Percentiles rank a stretch among this genome's conserved stretches.
These are phyloP conservation scores for Menidia beryllina DNA, from an alignment of 2,113 vertebrate genomes.

Conservation along the genomic window DNA sequence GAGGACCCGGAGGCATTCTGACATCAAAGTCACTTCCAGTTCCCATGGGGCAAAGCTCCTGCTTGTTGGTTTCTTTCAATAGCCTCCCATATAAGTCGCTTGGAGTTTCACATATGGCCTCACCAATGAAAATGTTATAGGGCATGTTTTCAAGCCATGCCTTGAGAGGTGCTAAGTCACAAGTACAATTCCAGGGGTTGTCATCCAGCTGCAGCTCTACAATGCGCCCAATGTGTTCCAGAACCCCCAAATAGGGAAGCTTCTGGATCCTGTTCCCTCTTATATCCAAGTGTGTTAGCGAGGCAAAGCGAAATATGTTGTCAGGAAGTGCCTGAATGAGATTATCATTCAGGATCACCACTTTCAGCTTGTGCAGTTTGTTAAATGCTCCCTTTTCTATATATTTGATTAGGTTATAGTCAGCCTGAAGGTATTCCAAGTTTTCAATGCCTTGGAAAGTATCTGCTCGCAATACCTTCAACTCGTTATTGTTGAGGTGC, in stretches of 20 bases:
- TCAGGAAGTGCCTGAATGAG: slow-evolving; percentile 95
- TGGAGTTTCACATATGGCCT: slow-evolving; percentile 97
- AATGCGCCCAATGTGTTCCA: slow-evolving; percentile 97
- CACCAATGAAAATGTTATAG: slow-evolving; percentile 98
- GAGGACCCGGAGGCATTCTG: slow-evolving; percentile 87
- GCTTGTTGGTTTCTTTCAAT: slow-evolving; percentile 96
- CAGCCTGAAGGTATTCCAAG: slow-evolving; percentile 99
- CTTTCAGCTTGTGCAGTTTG: slow-evolving; percentile 98
- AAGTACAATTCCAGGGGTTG: slow-evolving; percentile 99
- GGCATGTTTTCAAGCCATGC: slow-evolving; percentile 99
- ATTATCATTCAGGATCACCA: slow-evolving; percentile 98
- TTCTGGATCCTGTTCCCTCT: slow-evolving; percentile 97
- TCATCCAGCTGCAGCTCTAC: slow-evolving; percentile 96
- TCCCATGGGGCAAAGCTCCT: slow-evolving; percentile 96
- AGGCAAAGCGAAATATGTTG: slow-evolving; percentile 98
- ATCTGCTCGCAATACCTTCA: slow-evolving; percentile 95
- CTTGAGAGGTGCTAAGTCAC: slow-evolving; percentile 95
- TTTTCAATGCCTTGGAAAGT: slow-evolving; percentile 98
- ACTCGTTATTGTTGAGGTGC: slow-evolving; percentile 99
- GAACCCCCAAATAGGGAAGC: slow-evolving; percentile 95
- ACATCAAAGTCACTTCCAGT: slow-evolving; percentile 95
- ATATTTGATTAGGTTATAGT: slow-evolving; percentile 99
- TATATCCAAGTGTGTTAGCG: slow-evolving; percentile 98
- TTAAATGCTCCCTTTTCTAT: slow-evolving; percentile 99
- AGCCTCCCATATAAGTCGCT: slow-evolving; percentile 95